Base-by-base conservation (phyloP, 2,113 vertebrate species). In the Seriola dumerili region DNA sequence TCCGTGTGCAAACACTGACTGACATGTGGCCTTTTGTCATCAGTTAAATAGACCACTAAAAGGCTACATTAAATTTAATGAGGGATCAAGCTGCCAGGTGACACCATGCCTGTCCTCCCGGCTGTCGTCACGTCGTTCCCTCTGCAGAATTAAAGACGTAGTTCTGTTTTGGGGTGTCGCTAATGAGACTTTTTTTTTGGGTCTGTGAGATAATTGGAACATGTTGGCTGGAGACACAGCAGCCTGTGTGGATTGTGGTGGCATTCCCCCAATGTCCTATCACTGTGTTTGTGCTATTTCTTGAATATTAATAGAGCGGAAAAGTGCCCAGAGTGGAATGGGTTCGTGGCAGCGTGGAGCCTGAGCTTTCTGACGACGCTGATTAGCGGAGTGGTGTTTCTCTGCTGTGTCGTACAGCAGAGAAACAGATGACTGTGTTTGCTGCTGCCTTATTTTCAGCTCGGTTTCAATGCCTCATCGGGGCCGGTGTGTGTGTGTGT, bases 11-110 rank as follows among this genome's bases (percentile, higher is more conserved):
- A 89, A 90, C 86, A 77, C 58, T 61, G 85, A 85, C 36, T 82
- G 88, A 85, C 84, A 78, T 29, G 76, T 90, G 89, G 86, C 89
- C 88, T 87, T 88, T 87, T 80, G 85, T 89, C 89, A 75, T 81
- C 76, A 50, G 78, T 86, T 89, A 88, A 88, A 86, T 80, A 46
- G 85, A 65, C 55, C 81, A 77, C 75, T 87, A 85, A 89, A 91
- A 87, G 71, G 81, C 84, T 40, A 16, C 85, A 77, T 92, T 85
- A 89, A 90, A 77, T 85, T 85, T 91, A 90, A 92, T 66, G 86
- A 85, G 81, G 86, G 76, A 42, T 78, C 65, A 17, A 21, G 4
- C 66, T 71, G 76, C 76, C 77, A 87, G 87, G 76, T 83, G 76
- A 81, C 80, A 58, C 46, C 29, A n/a, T 67, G 58, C 75, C 68